These are phyloP conservation scores for Pitta sordida DNA, from an alignment of 2,113 vertebrate species.

Conservation along the genomic window DNA sequence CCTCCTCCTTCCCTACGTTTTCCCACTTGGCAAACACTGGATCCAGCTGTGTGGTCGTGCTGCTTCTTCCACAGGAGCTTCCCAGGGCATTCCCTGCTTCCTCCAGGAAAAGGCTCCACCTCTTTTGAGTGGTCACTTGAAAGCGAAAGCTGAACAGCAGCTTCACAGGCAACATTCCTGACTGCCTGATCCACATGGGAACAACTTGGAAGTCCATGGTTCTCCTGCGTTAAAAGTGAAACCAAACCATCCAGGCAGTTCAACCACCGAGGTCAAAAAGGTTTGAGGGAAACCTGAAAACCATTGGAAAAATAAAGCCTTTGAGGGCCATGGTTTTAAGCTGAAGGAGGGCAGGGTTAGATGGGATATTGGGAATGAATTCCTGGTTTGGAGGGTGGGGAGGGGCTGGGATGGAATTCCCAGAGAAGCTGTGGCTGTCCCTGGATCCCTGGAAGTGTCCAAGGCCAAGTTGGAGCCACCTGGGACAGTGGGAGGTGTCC, in stretches of 20 bases:
- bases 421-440: neutral
- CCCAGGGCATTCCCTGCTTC: neutral
- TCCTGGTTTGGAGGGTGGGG: neutral
- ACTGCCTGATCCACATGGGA: neutral
- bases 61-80: neutral
- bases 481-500: neutral
- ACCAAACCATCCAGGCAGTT: neutral
- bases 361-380: neutral
- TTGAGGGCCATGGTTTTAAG: neutral
- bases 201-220: neutral
- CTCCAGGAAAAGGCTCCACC: neutral
- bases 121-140: neutral
- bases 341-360: neutral
- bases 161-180: neutral
- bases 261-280: neutral
- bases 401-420: rapidly evolving
- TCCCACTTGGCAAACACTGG: neutral
- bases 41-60: rapidly evolving
- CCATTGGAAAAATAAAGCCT: neutral
- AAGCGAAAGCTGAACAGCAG: neutral
- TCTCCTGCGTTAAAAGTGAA: neutral
- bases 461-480: neutral
- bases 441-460: neutral
- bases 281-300: neutral
- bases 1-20: neutral